phyloP scores from a whole-genome alignment of 2,113 vertebrate genomes.

The Macquaria australasica region DNA sequence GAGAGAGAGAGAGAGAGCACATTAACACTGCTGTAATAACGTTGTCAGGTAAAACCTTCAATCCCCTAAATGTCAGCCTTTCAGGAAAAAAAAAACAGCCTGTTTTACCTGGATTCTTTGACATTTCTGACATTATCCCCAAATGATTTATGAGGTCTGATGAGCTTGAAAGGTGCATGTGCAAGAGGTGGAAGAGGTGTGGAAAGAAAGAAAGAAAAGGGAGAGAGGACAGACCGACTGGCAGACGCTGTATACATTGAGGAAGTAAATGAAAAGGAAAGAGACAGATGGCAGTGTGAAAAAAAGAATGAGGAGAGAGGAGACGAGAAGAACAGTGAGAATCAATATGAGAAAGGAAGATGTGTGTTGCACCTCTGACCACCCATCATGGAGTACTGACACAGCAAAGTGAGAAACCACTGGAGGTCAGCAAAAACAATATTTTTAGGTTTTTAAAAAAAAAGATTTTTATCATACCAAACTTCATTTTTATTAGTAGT shows the following conservation, averaged over 20 bases:
- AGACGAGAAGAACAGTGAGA: not conserved
- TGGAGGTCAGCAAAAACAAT: no score
- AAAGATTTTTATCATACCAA: no score
- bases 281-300: not conserved
- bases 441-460: no score
- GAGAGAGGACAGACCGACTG: not conserved
- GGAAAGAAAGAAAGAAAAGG: not conserved
- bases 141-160: not conserved
- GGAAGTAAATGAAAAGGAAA: not conserved
- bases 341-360: not conserved
- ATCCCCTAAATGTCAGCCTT: conserved; percentile 34
- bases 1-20: not conserved
- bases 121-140: not conserved
- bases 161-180: not conserved
- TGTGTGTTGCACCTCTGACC: no score
- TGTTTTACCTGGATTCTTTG: not conserved
- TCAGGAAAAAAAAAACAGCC: not conserved
- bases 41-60: not conserved
- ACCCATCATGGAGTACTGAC: no score
- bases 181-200: not conserved
- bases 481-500: no score
- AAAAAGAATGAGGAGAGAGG: not conserved
- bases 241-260: not conserved
- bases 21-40: not conserved
- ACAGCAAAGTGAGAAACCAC: no score